Base-by-base conservation (phyloP, 2,888 invertebrate species). In the Stenichneumon culpator region DNA sequence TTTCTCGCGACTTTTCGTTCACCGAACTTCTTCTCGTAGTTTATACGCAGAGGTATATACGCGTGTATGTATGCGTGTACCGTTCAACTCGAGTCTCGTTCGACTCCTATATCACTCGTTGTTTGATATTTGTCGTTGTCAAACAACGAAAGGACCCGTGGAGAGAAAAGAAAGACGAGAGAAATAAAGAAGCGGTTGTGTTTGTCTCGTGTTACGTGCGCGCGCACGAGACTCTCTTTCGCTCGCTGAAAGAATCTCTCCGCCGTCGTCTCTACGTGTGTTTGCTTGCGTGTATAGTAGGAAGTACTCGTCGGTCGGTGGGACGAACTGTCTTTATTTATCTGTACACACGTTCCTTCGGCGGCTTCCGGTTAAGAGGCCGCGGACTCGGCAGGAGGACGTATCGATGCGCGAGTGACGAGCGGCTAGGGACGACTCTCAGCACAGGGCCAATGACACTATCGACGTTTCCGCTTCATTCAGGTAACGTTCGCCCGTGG, bases 51-150 rank as follows among this genome's bases (percentile, higher is more conserved):
- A 70, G n/a, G 7, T 39, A 22, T 28, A 16, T 73, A 44, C 11
- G 22, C 9, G 28, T 54, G 22, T 54, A 36, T 47, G 25, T 60
- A 19, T 72, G 32, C 32, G 14, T 52, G 36, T 28, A 19, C 19
- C 44, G 73, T 63, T 63, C n/a, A 22, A 32, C 72, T 79, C 72
- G 68, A 63, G 68, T 60, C 78, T 54, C 72, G 69, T 80, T 80
- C 77, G 70, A 25, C 75, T 67, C 44, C 36, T 16, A 25, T 52
- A 52, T 52, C 67, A 36, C 54, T 54, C 57, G 28, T 28, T 65
- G 73, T 81, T 84, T 75, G 84, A 79, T 82, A 85, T 85, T 85
- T 85, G 82, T 79, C 82, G 69, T 82, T 70, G 82, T 85, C 82
- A 85, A 85, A 85, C 85, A 85, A 50, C 70, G 63, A 54, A 28